Conservation (phyloP, 2,888 invertebrate species). For the Diaphora mendica region DNA sequence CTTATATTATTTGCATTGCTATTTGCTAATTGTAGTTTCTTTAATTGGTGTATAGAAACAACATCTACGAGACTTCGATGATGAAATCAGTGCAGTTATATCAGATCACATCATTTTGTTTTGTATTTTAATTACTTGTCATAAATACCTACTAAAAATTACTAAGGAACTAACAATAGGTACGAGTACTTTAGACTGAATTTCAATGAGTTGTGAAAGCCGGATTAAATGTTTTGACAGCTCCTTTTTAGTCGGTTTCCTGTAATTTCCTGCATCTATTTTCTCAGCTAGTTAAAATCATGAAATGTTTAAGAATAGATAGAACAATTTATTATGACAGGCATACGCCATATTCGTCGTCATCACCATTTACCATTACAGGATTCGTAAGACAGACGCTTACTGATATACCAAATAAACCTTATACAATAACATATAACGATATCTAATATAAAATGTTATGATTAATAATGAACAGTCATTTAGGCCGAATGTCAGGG, state of each 20-base stretch:
- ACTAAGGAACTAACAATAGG: background rate
- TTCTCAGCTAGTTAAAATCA: background rate
- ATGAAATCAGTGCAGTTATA: no score
- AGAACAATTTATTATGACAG: no score
- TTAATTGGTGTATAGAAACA: no score
- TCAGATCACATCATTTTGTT: background rate
- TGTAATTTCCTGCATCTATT: background rate
- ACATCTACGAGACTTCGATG: no score
- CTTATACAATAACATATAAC: background rate
- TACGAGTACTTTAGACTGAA: background rate
- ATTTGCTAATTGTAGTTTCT: no score
- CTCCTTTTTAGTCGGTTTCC: no score
- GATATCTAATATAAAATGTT: background rate
- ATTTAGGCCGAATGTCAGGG: slow-evolving; percentile 27
- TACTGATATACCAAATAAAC: background rate
- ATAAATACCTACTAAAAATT: no score
- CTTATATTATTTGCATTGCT: no score
- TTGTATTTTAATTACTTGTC: no score
- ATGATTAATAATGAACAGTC: background rate
- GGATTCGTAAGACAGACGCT: background rate
- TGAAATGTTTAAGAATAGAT: background rate
- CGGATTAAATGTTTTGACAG: no score
- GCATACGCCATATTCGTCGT: background rate
- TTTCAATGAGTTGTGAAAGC: background rate
- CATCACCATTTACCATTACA: background rate